phyloP scores from a whole-genome alignment of 2,888 invertebrate genomes.

The Subacronicta megacephala region DNA sequence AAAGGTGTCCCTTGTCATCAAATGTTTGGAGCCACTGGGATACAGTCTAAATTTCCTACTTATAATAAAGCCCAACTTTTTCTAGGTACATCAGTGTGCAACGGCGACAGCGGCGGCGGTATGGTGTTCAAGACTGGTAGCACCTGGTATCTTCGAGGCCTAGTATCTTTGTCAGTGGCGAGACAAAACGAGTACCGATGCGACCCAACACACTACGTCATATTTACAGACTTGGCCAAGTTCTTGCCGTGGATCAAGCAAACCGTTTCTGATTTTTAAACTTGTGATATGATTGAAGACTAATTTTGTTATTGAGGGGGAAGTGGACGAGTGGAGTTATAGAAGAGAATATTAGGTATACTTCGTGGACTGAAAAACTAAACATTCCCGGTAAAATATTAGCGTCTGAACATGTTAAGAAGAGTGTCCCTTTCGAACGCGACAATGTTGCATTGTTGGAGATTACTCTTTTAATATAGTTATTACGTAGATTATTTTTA shows the following conservation, averaged over 20 bases:
- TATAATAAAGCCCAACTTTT: constrained; percentile 17
- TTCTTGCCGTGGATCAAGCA: constrained; percentile 88
- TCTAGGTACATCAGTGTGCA: constrained; percentile 90
- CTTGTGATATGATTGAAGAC: constrained; percentile 20
- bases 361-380: background rate
- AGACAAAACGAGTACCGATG: constrained; percentile 89
- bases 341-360: background rate
- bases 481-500: no score
- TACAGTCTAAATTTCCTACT: background rate
- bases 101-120: constrained; percentile 88
- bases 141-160: constrained; percentile 83
- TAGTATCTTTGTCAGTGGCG: constrained; percentile 90
- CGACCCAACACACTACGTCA: constrained; percentile 90
- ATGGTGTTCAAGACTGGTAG: constrained; percentile 83
- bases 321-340: background rate
- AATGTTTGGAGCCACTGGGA: no score
- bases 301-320: constrained; percentile 35
- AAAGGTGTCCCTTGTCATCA: no score
- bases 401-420: no score
- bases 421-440: no score
- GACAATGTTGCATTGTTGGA: no score
- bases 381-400: no score
- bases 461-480: no score
- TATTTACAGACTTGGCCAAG: constrained; percentile 90
- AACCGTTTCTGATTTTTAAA: constrained; percentile 63